phyloP scores from a whole-genome alignment of 2,797 vertebrate species.

The Antennarius maculatus region DNA sequence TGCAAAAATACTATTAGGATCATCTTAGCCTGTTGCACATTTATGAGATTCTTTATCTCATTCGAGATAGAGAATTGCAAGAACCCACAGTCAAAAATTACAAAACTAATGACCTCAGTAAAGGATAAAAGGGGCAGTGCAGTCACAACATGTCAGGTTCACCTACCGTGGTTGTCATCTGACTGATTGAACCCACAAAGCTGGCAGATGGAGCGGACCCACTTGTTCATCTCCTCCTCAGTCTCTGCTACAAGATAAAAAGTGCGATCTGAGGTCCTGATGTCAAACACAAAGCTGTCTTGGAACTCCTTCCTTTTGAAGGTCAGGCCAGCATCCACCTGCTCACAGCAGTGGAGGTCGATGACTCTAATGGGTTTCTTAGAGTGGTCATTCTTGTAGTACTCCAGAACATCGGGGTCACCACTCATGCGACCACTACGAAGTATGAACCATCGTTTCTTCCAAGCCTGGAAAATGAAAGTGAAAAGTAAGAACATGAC shows the following conservation, averaged over 20 bases:
- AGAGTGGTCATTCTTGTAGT: conserved; percentile 98
- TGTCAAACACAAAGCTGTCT: conserved; percentile 98
- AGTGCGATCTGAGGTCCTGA: conserved; percentile 97
- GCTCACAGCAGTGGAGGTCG: conserved; percentile 96
- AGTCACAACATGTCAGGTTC: background rate
- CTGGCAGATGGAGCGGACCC: conserved; percentile 98
- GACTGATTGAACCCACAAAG: conserved; percentile 99
- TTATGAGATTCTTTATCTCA: too few relatives aligned
- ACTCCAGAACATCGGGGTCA: conserved; percentile 95
- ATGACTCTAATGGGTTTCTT: conserved; percentile 96
- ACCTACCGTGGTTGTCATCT: conserved; percentile 90
- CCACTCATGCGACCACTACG: conserved; percentile 98
- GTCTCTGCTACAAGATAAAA: conserved; percentile 98
- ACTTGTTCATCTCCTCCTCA: conserved; percentile 98
- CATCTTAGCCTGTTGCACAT: too few relatives aligned
- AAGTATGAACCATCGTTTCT: conserved; percentile 98
- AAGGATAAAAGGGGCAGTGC: background rate
- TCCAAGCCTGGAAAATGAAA: conserved; percentile 89
- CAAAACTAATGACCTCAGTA: background rate
- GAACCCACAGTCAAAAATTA: background rate
- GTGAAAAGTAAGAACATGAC: background rate
- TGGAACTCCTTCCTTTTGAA: conserved; percentile 99
- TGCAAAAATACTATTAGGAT: too few relatives aligned
- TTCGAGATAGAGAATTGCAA: too few relatives aligned
- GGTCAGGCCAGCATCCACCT: conserved; percentile 95